phyloP scores from a whole-genome alignment of 2,797 vertebrate genomes.

The Sciurus carolinensis region DNA sequence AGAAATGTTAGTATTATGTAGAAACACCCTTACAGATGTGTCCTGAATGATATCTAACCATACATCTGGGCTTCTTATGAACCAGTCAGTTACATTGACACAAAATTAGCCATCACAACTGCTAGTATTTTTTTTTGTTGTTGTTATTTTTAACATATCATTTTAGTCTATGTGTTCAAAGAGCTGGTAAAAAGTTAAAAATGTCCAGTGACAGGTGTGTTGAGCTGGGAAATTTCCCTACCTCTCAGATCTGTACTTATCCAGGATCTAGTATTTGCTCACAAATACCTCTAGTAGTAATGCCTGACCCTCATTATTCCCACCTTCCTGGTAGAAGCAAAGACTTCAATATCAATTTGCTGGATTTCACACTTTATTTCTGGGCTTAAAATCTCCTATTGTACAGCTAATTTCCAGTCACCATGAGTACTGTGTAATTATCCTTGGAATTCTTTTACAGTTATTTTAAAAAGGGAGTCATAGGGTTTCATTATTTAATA shows the following conservation, averaged over 20 bases:
- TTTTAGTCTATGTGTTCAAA: not conserved
- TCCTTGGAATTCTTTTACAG: not conserved
- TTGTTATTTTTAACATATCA: not conserved
- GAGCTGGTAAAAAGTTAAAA: not conserved
- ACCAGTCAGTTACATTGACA: not conserved
- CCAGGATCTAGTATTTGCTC: rapidly evolving
- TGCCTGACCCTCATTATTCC: rapidly evolving
- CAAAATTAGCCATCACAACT: not conserved
- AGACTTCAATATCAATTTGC: not conserved
- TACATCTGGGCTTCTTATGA: not conserved
- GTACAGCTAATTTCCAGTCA: not conserved
- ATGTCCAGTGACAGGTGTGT: not conserved
- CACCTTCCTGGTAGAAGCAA: not conserved
- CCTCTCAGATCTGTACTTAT: not conserved
- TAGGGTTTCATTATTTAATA: not conserved
- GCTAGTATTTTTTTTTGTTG: not conserved
- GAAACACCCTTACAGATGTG: not conserved
- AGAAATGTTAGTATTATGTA: too few species aligned
- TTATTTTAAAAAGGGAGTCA: not conserved
- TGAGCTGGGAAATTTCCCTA: not conserved
- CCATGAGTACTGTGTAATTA: not conserved
- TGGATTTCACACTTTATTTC: not conserved
- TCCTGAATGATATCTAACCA: not conserved
- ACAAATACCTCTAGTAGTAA: not conserved
- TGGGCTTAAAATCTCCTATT: not conserved